Base-by-base conservation (phyloP, 1,140 invertebrate species). In the Drosophila oshimai region DNA sequence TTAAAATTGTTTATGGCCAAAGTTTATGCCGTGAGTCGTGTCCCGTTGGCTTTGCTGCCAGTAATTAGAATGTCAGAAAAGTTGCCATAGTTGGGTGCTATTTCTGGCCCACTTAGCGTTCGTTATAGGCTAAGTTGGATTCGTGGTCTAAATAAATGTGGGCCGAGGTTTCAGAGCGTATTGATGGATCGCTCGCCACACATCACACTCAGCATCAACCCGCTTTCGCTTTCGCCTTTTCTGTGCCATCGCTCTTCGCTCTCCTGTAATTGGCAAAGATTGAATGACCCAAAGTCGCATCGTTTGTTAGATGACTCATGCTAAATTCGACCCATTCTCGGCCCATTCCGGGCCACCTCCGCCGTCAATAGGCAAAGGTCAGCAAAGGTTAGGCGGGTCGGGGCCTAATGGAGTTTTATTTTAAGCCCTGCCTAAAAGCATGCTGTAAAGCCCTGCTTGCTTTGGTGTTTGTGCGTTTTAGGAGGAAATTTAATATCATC, bases 251-350 rank as follows among this genome's bases (percentile, higher is more conserved):
- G 17, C 6, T n/a, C 41, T 12, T 18, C 36, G 41, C 29, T 36
- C 20, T 12, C 13, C 65, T 62, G 41, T 39, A 39, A 70, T 74
- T 80, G 74, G 53, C 49, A 61, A 54, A 73, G 61, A 78, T 78
- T 78, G 68, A 79, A 57, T 29, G 61, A 55, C 49, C 50, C 36
- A 28, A 57, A 31, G 47, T 7, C 24, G 22, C 58, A 79, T 72
- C 74, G 80, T 84, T 84, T 86, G 80, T 79, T 68, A 80, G 81
- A 87, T 86, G 80, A 86, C 81, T 79, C 76, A 86, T 76, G 81
- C 51, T 68, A 78, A 81, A 71, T 17, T 26, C 12, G 46, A 18
- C 41, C 50, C 41, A n/a, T 2, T 13, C 13, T 37, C 34, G 46
- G 26, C 22, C 68, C 47, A 24, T 46, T 41, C 37, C 39, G 22